Evolutionary conservation across 2,888 invertebrate genomes (phyloP), one percentile per base, ranked within the genome.

Genomic region (Euproctis similis): DNA sequence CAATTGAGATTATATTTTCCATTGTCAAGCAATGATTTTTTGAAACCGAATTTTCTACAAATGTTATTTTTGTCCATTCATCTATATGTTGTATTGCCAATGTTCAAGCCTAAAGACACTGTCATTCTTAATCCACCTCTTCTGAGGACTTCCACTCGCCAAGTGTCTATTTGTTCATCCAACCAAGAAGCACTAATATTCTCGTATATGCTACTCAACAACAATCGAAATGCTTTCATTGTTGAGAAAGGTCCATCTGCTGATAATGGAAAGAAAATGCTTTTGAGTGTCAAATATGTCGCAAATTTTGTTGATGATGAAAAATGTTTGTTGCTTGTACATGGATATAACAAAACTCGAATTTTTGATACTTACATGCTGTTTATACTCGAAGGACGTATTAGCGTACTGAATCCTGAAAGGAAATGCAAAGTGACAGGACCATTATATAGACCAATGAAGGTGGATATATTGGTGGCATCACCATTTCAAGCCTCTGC

Each of bases 1-100:
- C 53, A 65, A 31, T 60, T 90, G 18, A 74, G 81, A 24, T 60
- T 89, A 2, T 87, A 87, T 41, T 88, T 88, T 48, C 77, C 86
- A 3, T 45, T 89, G 24, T 62, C 51, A 8, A 86, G 87, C 9
- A 61, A 59, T 26, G 85, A 87, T 35, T 85, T 90, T 31, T 55
- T 85, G 1, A 28, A 75, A 11, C 86, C 88, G 0, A 87, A 87
- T 58, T 71, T 72, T 36, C 59, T 89, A 20, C 85, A 87, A 42
- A 87, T 89, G 85, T 34, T 89, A 8, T 86, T 90, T 68, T 59
- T 89, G 24, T 75, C 87, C 1, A 63, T 76, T 14, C 86, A 86
- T 58, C 64, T 90, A 11, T 89, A 86, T 46, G 73, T 86, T 4
- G 69, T 75, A 4, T 56, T 90, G 17, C 88, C 88, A 2, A 80